phyloP scores from a whole-genome alignment of 2,797 vertebrate species.

The Philypnodon macrostomus region DNA sequence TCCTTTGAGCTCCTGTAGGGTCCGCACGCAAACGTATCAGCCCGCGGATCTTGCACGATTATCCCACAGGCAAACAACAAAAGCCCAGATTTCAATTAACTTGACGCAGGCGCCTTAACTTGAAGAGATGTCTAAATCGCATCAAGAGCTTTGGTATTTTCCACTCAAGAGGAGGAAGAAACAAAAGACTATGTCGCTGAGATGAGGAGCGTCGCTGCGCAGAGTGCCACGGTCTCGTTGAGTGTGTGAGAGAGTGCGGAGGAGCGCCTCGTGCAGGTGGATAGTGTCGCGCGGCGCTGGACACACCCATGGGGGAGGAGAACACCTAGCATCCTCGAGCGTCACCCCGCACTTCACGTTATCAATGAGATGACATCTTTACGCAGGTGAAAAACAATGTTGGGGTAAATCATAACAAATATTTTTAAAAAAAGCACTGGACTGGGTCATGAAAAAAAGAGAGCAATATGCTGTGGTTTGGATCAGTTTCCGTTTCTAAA shows the following conservation, averaged over 20 bases:
- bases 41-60: conserved; percentile 62
- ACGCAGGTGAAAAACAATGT: conserved; percentile 1
- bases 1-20: conserved; percentile 52
- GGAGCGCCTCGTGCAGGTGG: conserved; percentile 74
- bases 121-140: conserved; percentile 45
- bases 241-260: conserved; percentile 28
- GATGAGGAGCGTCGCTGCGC: conserved; percentile 27
- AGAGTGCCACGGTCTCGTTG: conserved; percentile 32
- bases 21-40: conserved; percentile 41
- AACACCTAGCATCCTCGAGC: conserved; percentile 62
- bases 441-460: neutral
- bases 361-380: conserved; percentile 6
- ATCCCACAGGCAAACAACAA: conserved; percentile 58
- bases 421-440: conserved; percentile 6
- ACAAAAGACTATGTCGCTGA: conserved; percentile 51
- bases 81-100: conserved; percentile 63
- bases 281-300: conserved; percentile 57
- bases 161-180: conserved; percentile 21
- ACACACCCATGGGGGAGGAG: conserved; percentile 79
- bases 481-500: neutral
- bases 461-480: neutral
- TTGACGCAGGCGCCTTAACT: conserved; percentile 52
- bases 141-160: conserved; percentile 38
- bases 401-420: conserved; percentile 2
- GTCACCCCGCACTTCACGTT: conserved; percentile 32